Evolutionary conservation across 2,113 vertebrate species (phyloP), one percentile per base, ranked within the genome.

Genomic region (Cyphomyrus discorhynchus): DNA sequence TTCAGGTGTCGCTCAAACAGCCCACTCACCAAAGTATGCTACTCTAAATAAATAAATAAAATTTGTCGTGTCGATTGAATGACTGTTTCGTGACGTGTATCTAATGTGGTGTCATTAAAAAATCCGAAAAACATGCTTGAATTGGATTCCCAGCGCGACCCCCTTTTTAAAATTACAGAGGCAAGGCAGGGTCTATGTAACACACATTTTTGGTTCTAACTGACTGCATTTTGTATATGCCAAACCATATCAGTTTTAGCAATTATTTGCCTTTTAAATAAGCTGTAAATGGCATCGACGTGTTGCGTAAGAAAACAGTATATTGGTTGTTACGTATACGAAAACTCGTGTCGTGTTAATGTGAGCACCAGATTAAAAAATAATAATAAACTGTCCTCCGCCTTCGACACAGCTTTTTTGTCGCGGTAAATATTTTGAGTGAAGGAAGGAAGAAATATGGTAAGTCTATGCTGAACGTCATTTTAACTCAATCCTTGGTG

Each of bases 341-440:
- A 84, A 47, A 91, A 88, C 85, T 77, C 91, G 53, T 46, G 49
- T 49, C 82, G 58, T 53, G 42, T 46, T 85, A 70, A 1, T 89
- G 88, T 90, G 89, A 62, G 91, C 49, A 62, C 88, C 45, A 91
- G 84, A 91, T 91, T 50, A 47, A 82, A 87, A 47, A 86, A 49
- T n/a, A 86, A 86, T 86, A 13, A 27, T 31, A 86, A 21, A 42
- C 46, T 39, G 50, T 56, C 31, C 62, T 35, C 70, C 90, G 11
- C 90, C 89, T 3, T 13, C 86, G 74, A 0, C 58, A 80, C 3
- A 66, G 47, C 17, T 85, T 17, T 46, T 80, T 39, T 42, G 82
- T 89, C 31, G 90, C 19, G 1, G 27, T 21, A 13, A 35, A 90
- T 56, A 21, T n/a, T 56, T 10, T 39, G 15, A 53, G 13, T 19